Conservation (phyloP, 2,888 invertebrate genomes). For the Thyatira batis region DNA sequence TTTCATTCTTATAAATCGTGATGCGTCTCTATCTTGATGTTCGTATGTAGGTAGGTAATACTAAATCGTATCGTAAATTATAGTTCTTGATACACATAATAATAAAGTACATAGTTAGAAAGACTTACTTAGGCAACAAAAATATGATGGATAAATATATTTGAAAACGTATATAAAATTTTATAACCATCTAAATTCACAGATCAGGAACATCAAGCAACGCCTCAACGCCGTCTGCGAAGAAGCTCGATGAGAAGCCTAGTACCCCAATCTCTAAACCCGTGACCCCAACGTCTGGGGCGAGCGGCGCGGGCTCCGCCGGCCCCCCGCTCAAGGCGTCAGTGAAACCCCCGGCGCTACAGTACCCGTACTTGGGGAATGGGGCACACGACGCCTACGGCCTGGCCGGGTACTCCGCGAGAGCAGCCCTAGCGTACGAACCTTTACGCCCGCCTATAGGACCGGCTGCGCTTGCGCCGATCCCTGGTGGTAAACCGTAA, state of each 20-base stretch:
- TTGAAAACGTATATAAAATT: slow-evolving; percentile 6
- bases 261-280: slow-evolving; percentile 95
- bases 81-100: no score
- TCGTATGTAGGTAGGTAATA: no score
- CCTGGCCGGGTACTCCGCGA: slow-evolving; percentile 76
- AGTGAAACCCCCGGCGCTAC: slow-evolving; percentile 83
- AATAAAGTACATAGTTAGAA: no score
- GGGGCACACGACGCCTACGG: slow-evolving; percentile 78
- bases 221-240: slow-evolving; percentile 94
- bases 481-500: slow-evolving; percentile 94
- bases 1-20: background rate
- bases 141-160: no score
- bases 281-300: slow-evolving; percentile 90
- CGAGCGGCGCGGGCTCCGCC: slow-evolving; percentile 82
- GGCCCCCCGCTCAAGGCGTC: slow-evolving; percentile 80
- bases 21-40: slow-evolving; percentile 9
- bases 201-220: slow-evolving; percentile 94
- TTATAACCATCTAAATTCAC: slow-evolving; percentile 19
- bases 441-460: slow-evolving; percentile 78
- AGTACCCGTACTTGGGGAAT: slow-evolving; percentile 84
- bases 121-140: no score
- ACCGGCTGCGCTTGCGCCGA: slow-evolving; percentile 84
- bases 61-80: no score
- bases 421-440: slow-evolving; percentile 76
- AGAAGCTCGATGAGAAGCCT: slow-evolving; percentile 94